Evolutionary conservation across 2,797 vertebrate species (phyloP).

Genomic region (Choloepus didactylus): DNA sequence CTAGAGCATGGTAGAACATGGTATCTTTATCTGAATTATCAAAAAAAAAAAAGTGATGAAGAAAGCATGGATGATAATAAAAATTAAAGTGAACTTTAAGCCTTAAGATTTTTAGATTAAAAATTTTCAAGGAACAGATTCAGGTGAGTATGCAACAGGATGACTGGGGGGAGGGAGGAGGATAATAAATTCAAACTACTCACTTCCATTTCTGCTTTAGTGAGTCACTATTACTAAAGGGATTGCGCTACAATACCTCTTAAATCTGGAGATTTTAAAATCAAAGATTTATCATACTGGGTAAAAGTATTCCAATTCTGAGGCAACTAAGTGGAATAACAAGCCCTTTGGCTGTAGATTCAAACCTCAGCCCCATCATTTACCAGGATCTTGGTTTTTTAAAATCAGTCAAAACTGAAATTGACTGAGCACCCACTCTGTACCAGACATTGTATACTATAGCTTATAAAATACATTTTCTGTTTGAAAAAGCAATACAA

Average conservation of each 20-base stretch:
- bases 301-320: not conserved
- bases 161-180: not conserved
- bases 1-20: not conserved
- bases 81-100: not conserved
- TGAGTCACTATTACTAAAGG: not conserved
- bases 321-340: slow-evolving; percentile 2
- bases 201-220: slow-evolving; percentile 6
- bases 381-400: not conserved
- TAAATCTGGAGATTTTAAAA: slow-evolving; percentile 27
- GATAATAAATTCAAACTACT: slow-evolving; percentile 27
- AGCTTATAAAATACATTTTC: slow-evolving; percentile 4
- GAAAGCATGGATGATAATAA: not conserved
- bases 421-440: not conserved
- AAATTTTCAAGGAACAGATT: slow-evolving; percentile 9
- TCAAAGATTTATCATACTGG: not conserved
- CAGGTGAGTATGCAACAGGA: not conserved
- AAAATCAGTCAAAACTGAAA: slow-evolving; percentile 46
- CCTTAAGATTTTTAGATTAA: not conserved
- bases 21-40: slow-evolving; percentile 8
- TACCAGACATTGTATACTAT: not conserved
- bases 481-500: slow-evolving; percentile 26
- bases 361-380: slow-evolving; percentile 6
- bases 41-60: not conserved
- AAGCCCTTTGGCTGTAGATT: not conserved
- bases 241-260: not conserved